phyloP scores from a whole-genome alignment of 64 coral and sea anemone species.

The Cladopsammia gracilis region DNA sequence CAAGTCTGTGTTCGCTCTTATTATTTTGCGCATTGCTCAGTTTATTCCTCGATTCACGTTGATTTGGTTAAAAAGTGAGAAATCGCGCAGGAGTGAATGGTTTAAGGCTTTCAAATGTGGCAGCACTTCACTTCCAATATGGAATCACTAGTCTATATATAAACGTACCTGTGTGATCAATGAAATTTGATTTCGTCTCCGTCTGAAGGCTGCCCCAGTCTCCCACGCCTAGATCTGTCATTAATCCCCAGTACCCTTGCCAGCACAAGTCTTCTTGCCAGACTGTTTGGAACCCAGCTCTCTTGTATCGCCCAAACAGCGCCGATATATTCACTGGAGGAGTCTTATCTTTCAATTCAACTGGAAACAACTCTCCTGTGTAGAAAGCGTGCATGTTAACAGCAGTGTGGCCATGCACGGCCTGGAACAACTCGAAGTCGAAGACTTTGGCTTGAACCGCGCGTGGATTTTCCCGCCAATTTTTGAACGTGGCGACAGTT shows the following conservation, averaged over 20 bases:
- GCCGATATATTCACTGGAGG: constrained; percentile 62
- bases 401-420: constrained; percentile 78
- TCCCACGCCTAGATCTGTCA: constrained; percentile 25
- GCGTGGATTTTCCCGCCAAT: constrained; percentile 28
- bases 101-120: too few species aligned
- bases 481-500: constrained; percentile 62
- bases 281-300: constrained; percentile 74
- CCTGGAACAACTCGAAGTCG: constrained; percentile 88
- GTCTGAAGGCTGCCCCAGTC: constrained; percentile 41
- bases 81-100: too few species aligned
- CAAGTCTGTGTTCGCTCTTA: too few species aligned
- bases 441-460: constrained; percentile 42
- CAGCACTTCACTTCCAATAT: too few species aligned
- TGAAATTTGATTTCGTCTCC: constrained; percentile 31
- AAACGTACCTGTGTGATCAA: constrained; percentile 77
- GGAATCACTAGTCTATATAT: neutral
- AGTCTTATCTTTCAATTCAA: neutral
- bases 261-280: constrained; percentile 89
- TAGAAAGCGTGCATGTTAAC: constrained; percentile 78
- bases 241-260: constrained; percentile 72
- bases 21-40: too few species aligned
- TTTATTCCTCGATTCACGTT: too few species aligned
- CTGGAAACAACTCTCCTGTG: constrained; percentile 58
- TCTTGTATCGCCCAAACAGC: constrained; percentile 69
- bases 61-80: too few species aligned